Evolutionary conservation across 2,797 vertebrate genomes (phyloP), one percentile per base, ranked within the genome.

Genomic region (Brachyrhaphis roseni): DNA sequence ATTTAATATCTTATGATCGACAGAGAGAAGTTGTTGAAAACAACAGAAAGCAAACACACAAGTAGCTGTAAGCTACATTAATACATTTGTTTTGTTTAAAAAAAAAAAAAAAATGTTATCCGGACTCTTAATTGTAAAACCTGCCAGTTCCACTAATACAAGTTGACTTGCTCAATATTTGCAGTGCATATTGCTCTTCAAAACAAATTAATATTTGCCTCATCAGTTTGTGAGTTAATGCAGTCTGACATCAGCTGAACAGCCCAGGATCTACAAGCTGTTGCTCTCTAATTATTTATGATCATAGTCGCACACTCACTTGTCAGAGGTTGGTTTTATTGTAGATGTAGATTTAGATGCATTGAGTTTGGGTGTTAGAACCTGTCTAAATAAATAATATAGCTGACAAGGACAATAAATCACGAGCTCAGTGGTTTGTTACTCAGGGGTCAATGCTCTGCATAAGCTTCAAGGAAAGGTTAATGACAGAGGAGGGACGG

Each of bases 241-340:
- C 84, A 55, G 82, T 31, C 39, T 88, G 92, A 92, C 91, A 23
- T 72, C 68, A 47, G 81, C 84, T 78, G 88, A 91, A 81, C 88
- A 75, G 89, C 74, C 68, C 41, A 77, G 84, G 88, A 66, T 78
- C 83, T 59, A 75, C 88, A 90, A 92, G 91, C 90, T 91, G 92
- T 88, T 84, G 71, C 85, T 85, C 84, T 79, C 91, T 84, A 83
- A 94, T 91, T 91, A 92, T 94, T 94, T 78, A 94, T 89, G 86
- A 85, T 49, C 74, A 1, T 72, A 81, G 75, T 83, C 72, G 76
- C 74, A 73, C 62, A 47, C 82, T 79, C 84, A 39, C 75, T 66
- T 77, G 87, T 89, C 84, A 70, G 76, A 64, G 70, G 36, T 73
- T n/a, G 77, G 74, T 76, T 86, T 84, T 76, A 84, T 76, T 43